A percentile compares a stretch with the other conserved stretches of the same genome.
Evolutionary conservation across 2,113 vertebrate genomes (phyloP).

Genomic region (Stictonetta naevosa): DNA sequence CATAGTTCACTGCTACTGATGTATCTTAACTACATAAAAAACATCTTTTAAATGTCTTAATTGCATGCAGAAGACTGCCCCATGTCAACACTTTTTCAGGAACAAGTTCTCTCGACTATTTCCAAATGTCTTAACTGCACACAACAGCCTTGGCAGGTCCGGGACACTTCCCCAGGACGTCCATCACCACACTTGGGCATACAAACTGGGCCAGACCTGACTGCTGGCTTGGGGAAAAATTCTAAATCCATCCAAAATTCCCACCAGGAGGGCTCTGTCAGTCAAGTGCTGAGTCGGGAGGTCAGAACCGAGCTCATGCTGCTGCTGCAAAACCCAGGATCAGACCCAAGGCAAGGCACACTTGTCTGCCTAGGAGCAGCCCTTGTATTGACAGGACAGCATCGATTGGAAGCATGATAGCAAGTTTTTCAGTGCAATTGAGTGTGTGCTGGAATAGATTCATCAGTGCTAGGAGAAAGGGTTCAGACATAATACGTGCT

Average conservation of each 20-base stretch:
- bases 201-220: background rate
- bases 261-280: background rate
- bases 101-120: background rate
- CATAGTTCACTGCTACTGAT: background rate
- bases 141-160: background rate
- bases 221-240: background rate
- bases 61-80: background rate
- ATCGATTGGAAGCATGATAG: background rate
- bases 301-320: fast-evolving
- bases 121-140: background rate
- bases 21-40: background rate
- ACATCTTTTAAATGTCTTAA: background rate
- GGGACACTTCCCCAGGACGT: background rate
- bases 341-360: background rate
- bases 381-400: background rate
- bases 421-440: background rate
- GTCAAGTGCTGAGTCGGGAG: background rate
- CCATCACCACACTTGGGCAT: fast-evolving
- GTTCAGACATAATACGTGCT: background rate
- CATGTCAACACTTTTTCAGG: background rate
- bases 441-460: background rate
- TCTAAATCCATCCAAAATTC: background rate
- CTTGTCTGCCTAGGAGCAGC: background rate
- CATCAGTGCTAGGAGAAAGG: background rate
- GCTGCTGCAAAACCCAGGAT: background rate